Evolutionary conservation across 2,888 invertebrate genomes (phyloP).

Genomic region (Synanthedon myopaeformis): DNA sequence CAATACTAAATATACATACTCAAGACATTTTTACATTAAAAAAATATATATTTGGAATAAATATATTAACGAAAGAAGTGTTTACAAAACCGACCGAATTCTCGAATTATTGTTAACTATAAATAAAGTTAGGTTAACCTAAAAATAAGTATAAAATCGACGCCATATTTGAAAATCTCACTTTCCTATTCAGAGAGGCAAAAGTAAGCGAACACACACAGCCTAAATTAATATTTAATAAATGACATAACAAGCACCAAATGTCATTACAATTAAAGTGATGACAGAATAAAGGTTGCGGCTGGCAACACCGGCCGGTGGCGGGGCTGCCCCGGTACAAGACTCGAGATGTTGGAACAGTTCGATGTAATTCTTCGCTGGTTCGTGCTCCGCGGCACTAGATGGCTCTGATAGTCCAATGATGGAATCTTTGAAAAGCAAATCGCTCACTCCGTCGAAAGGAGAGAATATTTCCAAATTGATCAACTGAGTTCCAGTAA

Average conservation of each 20-base stretch:
- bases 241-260: constrained; percentile 21
- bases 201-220: too few species aligned
- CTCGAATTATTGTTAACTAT: too few species aligned
- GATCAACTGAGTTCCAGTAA: constrained; percentile 34
- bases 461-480: constrained; percentile 70
- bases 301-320: constrained; percentile 18
- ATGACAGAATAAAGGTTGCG: constrained; percentile 30
- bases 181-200: too few species aligned
- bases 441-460: constrained; percentile 61
- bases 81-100: too few species aligned
- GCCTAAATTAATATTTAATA: constrained; percentile 13
- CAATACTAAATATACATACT: too few species aligned
- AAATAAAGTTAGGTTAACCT: too few species aligned
- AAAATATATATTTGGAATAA: too few species aligned
- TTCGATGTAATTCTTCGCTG: constrained; percentile 69
- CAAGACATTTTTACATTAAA: too few species aligned
- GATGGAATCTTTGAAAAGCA: constrained; percentile 75
- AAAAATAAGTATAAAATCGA: too few species aligned
- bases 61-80: too few species aligned
- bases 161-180: too few species aligned
- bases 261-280: constrained; percentile 25
- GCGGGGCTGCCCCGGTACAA: constrained; percentile 29
- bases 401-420: constrained; percentile 63
- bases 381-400: constrained; percentile 27
- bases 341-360: constrained; percentile 58